Percentiles rank a stretch among this genome's conserved stretches.
phyloP scores from a whole-genome alignment of 2,888 invertebrate genomes.

The Panorpa germanica region DNA sequence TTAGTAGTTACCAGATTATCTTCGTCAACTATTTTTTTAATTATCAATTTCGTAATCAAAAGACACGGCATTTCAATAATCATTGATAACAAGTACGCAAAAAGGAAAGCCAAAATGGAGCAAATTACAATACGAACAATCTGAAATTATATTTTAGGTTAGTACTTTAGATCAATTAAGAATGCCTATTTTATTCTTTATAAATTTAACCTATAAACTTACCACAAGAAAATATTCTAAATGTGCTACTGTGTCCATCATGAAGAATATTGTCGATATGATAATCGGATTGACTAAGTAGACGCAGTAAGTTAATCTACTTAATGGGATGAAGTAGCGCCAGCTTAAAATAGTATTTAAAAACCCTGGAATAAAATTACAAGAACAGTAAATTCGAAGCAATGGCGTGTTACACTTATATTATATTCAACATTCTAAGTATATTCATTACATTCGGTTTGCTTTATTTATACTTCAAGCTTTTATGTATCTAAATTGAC shows the following conservation, averaged over 20 bases:
- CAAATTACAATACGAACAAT: conserved; percentile 6
- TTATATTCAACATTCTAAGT: conserved; percentile 4
- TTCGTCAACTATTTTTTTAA: not conserved
- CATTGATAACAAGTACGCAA: too few relatives aligned
- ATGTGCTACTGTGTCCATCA: conserved; percentile 6
- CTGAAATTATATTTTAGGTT: conserved; percentile 7
- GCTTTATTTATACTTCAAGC: not conserved
- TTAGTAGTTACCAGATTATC: too few relatives aligned
- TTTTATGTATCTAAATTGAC: too few relatives aligned
- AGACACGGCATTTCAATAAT: conserved; percentile 8
- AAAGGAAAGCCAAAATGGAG: conserved; percentile 5
- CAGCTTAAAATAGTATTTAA: conserved; percentile 5
- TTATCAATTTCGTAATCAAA: conserved; percentile 6
- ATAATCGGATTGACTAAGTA: conserved; percentile 9
- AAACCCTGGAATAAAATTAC: conserved; percentile 7
- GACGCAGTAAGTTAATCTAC: conserved; percentile 7
- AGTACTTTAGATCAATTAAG: too few relatives aligned
- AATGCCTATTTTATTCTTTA: too few relatives aligned
- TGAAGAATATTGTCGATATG: conserved; percentile 4
- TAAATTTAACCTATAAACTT: conserved; percentile 7
- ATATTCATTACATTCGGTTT: not conserved
- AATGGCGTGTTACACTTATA: too few relatives aligned
- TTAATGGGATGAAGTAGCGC: conserved; percentile 7
- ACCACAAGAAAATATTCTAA: conserved; percentile 1
- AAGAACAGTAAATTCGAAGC: too few relatives aligned